Evolutionary conservation across 2,113 vertebrate species (phyloP), one percentile per base, ranked within the genome.

Genomic region (Polypterus bichir): DNA sequence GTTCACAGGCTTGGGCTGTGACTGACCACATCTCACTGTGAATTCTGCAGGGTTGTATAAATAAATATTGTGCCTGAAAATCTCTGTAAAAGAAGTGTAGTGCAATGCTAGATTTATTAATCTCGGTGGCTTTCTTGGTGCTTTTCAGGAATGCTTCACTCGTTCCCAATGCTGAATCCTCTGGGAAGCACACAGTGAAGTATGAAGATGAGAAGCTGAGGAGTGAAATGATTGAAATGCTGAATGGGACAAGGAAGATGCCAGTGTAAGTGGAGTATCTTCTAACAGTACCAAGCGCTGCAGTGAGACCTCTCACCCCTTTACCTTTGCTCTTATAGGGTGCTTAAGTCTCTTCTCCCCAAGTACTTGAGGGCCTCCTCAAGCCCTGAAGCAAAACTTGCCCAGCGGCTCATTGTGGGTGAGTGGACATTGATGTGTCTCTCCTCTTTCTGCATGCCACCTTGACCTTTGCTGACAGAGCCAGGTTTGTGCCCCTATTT

Each of bases 91-190:
- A 27, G 27, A 27, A 27, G 27, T 27, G 27, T 27, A 27, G 27
- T 27, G 27, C 27, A 27, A 27, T 27, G 27, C 9, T 7, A 54
- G 61, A 54, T 54, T 3, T 7, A 10, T 54, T 45, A 44, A 11
- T 47, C 52, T 47, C 10, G 11, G 3, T 27, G 27, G 27, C 27
- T 27, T 27, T 27, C 27, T 46, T 9, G 44, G 5, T 56, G 6
- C 64, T 8, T 49, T 44, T 48, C 76, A 89, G 87, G 73, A 83
- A 88, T 49, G 77, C 79, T 0, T 84, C 87, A 54, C 71, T 89
- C 61, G 79, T 81, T n/a, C 76, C 79, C 76, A 80, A 80, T 11
- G 72, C 70, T 4, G 82, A 86, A 69, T 72, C 79, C 0, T 59
- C 71, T 3, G 83, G 87, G 53, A 76, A 88, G 69, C 69, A 82